Conservation (phyloP, 2,797 vertebrate species). For the Ispidina picta region DNA sequence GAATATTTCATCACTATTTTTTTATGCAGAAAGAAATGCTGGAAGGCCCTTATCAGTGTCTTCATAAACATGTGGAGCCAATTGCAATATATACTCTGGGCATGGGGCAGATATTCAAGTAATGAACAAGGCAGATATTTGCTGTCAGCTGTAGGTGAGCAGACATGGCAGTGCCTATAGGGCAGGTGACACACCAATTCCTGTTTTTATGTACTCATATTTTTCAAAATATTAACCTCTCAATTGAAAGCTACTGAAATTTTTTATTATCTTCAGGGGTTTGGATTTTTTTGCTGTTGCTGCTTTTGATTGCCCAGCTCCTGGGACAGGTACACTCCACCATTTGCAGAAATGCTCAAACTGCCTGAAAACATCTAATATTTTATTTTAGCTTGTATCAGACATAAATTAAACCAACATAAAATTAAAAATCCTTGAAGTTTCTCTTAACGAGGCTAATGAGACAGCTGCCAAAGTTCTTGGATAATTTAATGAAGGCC, state of each 20-base stretch:
- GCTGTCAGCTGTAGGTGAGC: not conserved
- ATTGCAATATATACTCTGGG: not conserved
- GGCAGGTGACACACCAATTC: not conserved
- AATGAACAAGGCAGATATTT: not conserved
- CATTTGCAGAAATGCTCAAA: not conserved
- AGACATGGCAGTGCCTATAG: not conserved
- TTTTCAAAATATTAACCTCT: not conserved
- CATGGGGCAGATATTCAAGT: not conserved
- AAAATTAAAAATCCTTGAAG: not conserved
- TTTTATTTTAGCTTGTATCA: not conserved
- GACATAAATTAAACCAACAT: not conserved
- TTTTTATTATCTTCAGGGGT: not conserved
- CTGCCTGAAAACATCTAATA: not conserved
- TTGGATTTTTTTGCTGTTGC: not conserved
- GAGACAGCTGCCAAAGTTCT: not conserved
- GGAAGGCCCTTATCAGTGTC: not conserved
- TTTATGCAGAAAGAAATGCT: not conserved
- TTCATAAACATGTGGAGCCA: not conserved
- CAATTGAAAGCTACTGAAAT: not conserved
- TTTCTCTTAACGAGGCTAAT: not conserved
- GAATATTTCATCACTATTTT: not conserved
- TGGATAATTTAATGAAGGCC: not conserved
- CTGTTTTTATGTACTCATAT: not conserved
- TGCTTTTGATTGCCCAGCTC: not conserved
- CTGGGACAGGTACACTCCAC: not conserved